These are phyloP conservation scores for Stylophora pistillata DNA, from an alignment of 64 coral and sea anemone species.

Conservation along the genomic window DNA sequence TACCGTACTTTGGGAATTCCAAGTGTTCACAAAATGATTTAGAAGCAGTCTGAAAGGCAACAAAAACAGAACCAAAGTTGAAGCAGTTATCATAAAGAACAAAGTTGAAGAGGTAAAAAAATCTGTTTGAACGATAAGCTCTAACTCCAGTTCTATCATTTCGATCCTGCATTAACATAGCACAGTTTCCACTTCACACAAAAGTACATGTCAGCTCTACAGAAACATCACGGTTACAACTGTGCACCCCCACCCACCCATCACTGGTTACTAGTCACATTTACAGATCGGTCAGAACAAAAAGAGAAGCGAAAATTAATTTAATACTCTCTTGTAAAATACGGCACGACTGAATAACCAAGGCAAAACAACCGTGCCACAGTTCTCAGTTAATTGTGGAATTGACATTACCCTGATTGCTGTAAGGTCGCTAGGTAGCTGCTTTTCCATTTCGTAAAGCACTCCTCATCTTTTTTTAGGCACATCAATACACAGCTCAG, in stretches of 20 bases:
- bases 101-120: too few relatives aligned
- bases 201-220: too few relatives aligned
- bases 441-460: slow-evolving; percentile 45
- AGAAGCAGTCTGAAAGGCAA: slow-evolving; percentile 26
- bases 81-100: not conserved
- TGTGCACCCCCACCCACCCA: too few relatives aligned
- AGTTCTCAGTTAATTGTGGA: not conserved
- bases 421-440: slow-evolving; percentile 22
- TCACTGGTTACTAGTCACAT: too few relatives aligned
- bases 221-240: too few relatives aligned
- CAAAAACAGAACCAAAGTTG: not conserved
- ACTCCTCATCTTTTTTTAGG: slow-evolving; percentile 41
- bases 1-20: slow-evolving; percentile 14
- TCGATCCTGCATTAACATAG: too few relatives aligned
- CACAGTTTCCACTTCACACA: too few relatives aligned
- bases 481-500: slow-evolving; percentile 53
- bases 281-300: too few relatives aligned
- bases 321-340: too few relatives aligned
- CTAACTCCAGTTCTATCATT: too few relatives aligned
- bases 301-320: too few relatives aligned
- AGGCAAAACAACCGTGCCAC: not conserved
- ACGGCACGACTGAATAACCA: not conserved
- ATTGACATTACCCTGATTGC: slow-evolving; percentile 44
- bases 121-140: too few relatives aligned
- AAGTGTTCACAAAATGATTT: slow-evolving; percentile 6